Conservation (phyloP, 2,888 invertebrate species). For the Caenorhabditis becei region DNA sequence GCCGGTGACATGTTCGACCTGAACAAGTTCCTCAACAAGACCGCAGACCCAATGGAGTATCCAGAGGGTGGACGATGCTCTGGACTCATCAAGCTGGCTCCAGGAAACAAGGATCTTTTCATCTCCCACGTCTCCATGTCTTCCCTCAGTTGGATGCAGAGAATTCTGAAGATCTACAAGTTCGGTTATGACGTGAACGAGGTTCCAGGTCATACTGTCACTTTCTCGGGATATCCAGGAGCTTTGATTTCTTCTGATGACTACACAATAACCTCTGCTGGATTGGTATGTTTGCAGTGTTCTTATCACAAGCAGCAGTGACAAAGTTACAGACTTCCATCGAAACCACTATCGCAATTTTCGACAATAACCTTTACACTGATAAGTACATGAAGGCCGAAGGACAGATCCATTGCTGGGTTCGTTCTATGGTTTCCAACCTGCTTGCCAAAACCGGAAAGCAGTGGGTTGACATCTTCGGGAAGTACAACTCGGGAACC, state of each 20-base stretch:
- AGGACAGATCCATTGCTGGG: slow-evolving; percentile 85
- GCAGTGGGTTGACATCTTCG: slow-evolving; percentile 83
- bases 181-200: slow-evolving; percentile 85
- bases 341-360: slow-evolving; percentile 89
- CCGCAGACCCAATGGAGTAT: slow-evolving; percentile 72
- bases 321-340: slow-evolving; percentile 84
- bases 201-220: slow-evolving; percentile 81
- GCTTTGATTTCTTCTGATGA: slow-evolving; percentile 81
- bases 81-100: slow-evolving; percentile 78
- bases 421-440: slow-evolving; percentile 90
- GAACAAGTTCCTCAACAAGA: slow-evolving; percentile 78
- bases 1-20: slow-evolving; percentile 80
- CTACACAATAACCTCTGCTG: slow-evolving; percentile 79
- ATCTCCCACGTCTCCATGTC: slow-evolving; percentile 80
- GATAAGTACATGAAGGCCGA: slow-evolving; percentile 86
- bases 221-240: slow-evolving; percentile 81
- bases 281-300: slow-evolving; percentile 70
- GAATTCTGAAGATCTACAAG: slow-evolving; percentile 83
- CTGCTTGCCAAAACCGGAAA: slow-evolving; percentile 85
- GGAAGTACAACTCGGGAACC: slow-evolving; percentile 89
- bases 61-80: slow-evolving; percentile 77
- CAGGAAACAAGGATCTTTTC: slow-evolving; percentile 76
- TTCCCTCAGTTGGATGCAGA: slow-evolving; percentile 80
- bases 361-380: slow-evolving; percentile 86
- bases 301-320: too few relatives aligned